phyloP scores from a whole-genome alignment of 1,140 invertebrate genomes.

The Pentalonia nigronervosa region DNA sequence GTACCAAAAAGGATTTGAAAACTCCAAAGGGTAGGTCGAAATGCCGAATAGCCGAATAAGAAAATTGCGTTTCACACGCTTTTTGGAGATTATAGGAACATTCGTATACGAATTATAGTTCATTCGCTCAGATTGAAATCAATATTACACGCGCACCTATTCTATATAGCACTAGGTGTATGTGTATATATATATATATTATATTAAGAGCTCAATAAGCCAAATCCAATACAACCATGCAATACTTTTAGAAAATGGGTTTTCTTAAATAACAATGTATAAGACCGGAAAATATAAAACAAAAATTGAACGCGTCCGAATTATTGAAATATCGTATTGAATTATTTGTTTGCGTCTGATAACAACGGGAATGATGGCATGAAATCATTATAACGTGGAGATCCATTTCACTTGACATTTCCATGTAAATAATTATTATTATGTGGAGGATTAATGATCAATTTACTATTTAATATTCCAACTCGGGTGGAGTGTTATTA shows the following conservation, averaged over 20 bases:
- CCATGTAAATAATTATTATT: neutral
- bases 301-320: neutral
- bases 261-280: neutral
- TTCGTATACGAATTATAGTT: neutral
- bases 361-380: neutral
- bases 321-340: neutral
- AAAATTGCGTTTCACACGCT: constrained; percentile 18
- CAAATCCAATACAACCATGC: neutral
- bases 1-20: constrained; percentile 1
- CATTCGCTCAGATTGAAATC: constrained; percentile 20
- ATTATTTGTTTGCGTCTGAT: neutral
- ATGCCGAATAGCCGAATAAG: neutral
- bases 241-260: neutral
- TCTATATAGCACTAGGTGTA: neutral
- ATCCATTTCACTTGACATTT: neutral
- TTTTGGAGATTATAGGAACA: neutral
- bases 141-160: neutral
- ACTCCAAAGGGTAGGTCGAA: neutral
- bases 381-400: neutral
- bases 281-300: neutral
- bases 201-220: constrained; percentile 9
- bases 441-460: neutral
- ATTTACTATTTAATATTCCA: neutral
- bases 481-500: neutral
- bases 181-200: neutral